A percentile compares a stretch with the other conserved stretches of the same genome.
These are phyloP conservation scores for Barbus barbus DNA, from an alignment of 2,113 vertebrate species.

Conservation along the genomic window DNA sequence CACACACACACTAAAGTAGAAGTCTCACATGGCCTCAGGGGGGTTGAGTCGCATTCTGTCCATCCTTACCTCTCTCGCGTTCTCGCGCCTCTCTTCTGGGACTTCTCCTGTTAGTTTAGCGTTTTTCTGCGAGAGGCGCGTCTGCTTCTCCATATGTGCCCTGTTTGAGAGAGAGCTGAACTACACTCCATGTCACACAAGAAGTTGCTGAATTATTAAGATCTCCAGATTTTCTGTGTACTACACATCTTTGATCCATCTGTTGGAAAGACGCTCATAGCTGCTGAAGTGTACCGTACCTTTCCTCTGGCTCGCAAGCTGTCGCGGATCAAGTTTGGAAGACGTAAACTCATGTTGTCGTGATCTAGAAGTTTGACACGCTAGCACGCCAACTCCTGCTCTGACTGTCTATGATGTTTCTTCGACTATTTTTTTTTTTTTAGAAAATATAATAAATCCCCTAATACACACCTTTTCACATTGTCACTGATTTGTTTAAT, in stretches of 20 bases:
- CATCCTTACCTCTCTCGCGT: slow-evolving; percentile 72
- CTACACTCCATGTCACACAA: slow-evolving; percentile 78
- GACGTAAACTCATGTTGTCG: slow-evolving; percentile 66
- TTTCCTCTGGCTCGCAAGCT: slow-evolving; percentile 74
- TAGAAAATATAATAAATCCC: not conserved
- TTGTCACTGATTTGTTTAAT: not conserved
- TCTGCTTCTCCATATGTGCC: slow-evolving; percentile 81
- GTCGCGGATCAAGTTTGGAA: slow-evolving; percentile 72
- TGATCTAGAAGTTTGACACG: slow-evolving; percentile 62
- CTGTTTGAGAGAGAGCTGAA: slow-evolving; percentile 75
- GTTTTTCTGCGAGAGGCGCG: slow-evolving; percentile 72
- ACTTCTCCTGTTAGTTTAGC: slow-evolving; percentile 77
- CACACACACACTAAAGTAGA: slow-evolving; percentile 66
- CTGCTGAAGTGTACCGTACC: slow-evolving; percentile 73
- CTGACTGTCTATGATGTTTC: too few relatives aligned
- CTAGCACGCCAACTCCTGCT: not conserved
- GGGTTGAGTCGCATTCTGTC: slow-evolving; percentile 75
- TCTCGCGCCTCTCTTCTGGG: slow-evolving; percentile 71
- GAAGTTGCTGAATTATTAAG: slow-evolving; percentile 83
- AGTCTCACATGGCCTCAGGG: slow-evolving; percentile 70
- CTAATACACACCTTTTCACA: not conserved
- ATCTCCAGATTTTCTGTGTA: slow-evolving; percentile 78
- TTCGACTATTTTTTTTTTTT: not conserved
- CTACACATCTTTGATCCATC: slow-evolving; percentile 79
- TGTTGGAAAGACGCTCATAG: slow-evolving; percentile 71